A percentile compares a stretch with the other conserved stretches of the same genome.
phyloP scores from a whole-genome alignment of 2,888 invertebrate species.

The Pherbina coryleti region DNA sequence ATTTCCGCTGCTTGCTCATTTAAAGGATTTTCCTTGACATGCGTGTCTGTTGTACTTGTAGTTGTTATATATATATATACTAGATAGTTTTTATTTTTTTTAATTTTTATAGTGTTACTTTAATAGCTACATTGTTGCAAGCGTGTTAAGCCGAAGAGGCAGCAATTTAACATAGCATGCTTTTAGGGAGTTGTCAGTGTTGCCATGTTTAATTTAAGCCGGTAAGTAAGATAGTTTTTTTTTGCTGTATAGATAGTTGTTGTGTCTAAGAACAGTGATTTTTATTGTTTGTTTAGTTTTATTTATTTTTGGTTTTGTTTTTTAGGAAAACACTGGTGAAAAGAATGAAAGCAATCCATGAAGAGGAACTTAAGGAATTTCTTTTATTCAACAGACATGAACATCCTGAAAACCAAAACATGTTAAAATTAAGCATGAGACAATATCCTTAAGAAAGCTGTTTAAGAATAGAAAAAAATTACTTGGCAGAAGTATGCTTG shows the following conservation, averaged over 20 bases:
- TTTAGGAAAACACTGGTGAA: too few relatives aligned
- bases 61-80: too few relatives aligned
- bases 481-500: too few relatives aligned
- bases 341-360: too few relatives aligned
- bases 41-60: background rate
- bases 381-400: too few relatives aligned
- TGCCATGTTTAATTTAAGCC: background rate
- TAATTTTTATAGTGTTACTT: background rate
- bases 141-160: background rate
- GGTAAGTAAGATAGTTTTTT: background rate
- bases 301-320: too few relatives aligned
- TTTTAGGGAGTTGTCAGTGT: constrained; percentile 3
- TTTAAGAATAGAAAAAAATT: too few relatives aligned
- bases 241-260: background rate
- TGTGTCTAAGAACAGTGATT: background rate
- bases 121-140: constrained; percentile 5
- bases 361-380: too few relatives aligned
- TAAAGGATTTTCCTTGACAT: background rate
- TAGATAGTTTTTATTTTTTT: too few relatives aligned
- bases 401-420: too few relatives aligned
- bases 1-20: constrained; percentile 4
- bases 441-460: too few relatives aligned
- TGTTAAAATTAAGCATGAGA: too few relatives aligned
- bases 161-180: constrained; percentile 15
- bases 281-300: background rate